Conservation (phyloP, 2,797 vertebrate genomes). For the Rhyacichthys aspro region DNA sequence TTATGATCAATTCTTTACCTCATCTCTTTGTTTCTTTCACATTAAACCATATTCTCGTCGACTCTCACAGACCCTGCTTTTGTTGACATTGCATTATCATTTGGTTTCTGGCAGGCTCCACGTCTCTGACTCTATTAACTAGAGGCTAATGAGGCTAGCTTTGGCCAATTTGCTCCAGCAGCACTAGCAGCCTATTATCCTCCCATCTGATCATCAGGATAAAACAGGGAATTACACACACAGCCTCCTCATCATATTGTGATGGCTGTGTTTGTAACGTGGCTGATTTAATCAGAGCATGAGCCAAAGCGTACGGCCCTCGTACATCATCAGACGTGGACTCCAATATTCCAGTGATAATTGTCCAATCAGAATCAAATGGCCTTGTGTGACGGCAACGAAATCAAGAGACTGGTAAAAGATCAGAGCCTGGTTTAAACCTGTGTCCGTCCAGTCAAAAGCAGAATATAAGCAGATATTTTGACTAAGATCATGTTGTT, state of each 20-base stretch:
- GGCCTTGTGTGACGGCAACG: too few species aligned
- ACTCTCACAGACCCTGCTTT: background rate
- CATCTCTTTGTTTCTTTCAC: background rate
- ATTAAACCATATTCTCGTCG: background rate
- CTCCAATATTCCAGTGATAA: too few species aligned
- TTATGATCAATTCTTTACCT: background rate
- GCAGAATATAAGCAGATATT: too few species aligned
- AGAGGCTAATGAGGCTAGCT: conserved; percentile 4
- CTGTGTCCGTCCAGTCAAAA: too few species aligned
- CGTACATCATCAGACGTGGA: too few species aligned
- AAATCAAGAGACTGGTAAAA: too few species aligned
- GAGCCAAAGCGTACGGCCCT: too few species aligned
- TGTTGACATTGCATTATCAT: conserved; percentile 9
- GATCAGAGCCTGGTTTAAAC: too few species aligned
- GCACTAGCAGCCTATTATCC: conserved; percentile 34
- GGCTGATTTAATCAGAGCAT: too few species aligned
- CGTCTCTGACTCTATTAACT: conserved; percentile 6
- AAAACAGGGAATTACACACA: conserved; percentile 39
- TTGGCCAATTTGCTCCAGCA: conserved; percentile 24
- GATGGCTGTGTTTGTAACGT: too few species aligned
- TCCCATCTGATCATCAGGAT: conserved; percentile 45
- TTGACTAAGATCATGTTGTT: too few species aligned
- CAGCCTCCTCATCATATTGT: conserved; percentile 5
- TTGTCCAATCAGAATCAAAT: too few species aligned
- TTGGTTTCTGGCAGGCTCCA: background rate